phyloP scores from a whole-genome alignment of 1,140 invertebrate species.

The Euura lappo region DNA sequence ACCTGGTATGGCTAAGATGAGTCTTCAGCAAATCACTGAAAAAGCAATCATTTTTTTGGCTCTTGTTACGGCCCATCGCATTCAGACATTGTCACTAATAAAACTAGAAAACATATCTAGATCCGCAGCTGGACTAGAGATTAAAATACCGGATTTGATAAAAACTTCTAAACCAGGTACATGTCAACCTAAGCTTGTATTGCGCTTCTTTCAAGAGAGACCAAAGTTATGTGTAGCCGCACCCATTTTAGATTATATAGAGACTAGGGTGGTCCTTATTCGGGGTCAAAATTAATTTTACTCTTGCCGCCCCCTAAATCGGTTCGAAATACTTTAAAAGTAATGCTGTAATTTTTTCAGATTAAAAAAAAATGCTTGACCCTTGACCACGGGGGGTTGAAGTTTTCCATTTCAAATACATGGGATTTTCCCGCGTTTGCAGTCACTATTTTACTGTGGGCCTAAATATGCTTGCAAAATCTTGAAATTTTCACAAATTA shows the following conservation, averaged over 20 bases:
- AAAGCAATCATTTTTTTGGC: constrained; percentile 10
- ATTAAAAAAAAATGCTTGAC: too few species aligned
- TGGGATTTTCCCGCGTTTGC: too few species aligned
- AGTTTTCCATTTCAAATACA: too few species aligned
- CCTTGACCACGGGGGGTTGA: too few species aligned
- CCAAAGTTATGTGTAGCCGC: constrained; percentile 15
- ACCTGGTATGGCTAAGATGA: constrained; percentile 3
- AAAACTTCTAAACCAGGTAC: constrained; percentile 19
- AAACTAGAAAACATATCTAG: constrained; percentile 23
- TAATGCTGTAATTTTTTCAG: too few species aligned
- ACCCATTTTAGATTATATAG: constrained; percentile 7
- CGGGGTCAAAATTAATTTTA: too few species aligned
- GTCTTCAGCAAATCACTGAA: constrained; percentile 11
- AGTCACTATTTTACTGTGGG: too few species aligned
- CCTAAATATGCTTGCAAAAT: too few species aligned
- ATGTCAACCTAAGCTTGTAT: constrained; percentile 11
- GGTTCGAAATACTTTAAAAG: too few species aligned
- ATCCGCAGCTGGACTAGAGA: neutral
- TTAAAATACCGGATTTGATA: constrained; percentile 20
- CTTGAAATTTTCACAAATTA: too few species aligned
- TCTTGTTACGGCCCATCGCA: constrained; percentile 21
- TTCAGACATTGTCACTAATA: constrained; percentile 20
- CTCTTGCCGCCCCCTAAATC: too few species aligned
- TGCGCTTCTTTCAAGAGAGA: constrained; percentile 15
- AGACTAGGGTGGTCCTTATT: too few species aligned